These are phyloP conservation scores for Ischnura elegans DNA, from an alignment of 2,888 invertebrate genomes.

Conservation along the genomic window DNA sequence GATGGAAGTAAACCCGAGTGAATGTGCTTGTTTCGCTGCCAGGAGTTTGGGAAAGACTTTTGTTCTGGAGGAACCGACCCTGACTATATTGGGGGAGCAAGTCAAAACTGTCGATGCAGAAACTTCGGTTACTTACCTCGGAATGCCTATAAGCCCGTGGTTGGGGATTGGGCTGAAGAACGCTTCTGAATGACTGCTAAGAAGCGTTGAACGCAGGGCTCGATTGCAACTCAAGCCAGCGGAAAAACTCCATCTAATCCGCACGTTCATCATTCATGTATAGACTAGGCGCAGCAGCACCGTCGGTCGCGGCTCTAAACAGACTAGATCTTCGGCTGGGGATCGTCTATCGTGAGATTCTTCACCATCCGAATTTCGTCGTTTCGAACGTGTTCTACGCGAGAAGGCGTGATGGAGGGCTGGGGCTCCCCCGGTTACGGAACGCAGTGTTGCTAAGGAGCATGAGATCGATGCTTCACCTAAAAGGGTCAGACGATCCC, in stretches of 20 bases:
- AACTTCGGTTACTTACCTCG: not conserved
- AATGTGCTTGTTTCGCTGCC: conserved; percentile 68
- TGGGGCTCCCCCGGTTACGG: not conserved
- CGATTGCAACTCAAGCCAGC: no score
- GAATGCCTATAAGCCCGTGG: not conserved
- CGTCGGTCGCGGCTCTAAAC: not conserved
- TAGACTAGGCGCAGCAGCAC: no score
- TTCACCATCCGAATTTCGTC: not conserved
- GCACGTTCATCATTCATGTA: no score
- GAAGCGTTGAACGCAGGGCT: no score
- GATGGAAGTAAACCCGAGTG: conserved; percentile 69
- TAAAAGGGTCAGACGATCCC: not conserved
- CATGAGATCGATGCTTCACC: not conserved
- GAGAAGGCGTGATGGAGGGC: not conserved
- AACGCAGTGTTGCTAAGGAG: not conserved
- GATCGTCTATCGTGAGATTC: not conserved
- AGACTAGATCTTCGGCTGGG: not conserved
- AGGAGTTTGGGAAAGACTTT: not conserved
- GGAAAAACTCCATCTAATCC: no score
- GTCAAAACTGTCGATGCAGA: not conserved
- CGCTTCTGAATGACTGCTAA: no score
- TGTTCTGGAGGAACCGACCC: not conserved
- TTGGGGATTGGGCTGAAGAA: not conserved
- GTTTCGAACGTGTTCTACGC: not conserved
- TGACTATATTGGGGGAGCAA: not conserved